Conservation (phyloP, 2,888 invertebrate species). For the Caenorhabditis sp. region DNA sequence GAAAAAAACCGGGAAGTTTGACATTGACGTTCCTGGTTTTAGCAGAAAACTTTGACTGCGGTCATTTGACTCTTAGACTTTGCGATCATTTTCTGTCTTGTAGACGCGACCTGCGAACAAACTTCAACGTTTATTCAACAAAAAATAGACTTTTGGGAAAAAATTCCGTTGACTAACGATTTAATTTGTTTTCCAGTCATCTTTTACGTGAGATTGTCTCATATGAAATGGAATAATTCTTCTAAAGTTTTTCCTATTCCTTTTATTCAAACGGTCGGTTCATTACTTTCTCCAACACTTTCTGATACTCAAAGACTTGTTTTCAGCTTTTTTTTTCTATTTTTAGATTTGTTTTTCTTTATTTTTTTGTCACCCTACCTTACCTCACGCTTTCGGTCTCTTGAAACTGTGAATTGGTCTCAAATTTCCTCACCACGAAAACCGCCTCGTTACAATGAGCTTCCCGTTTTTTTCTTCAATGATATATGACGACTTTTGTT, state of each 20-base stretch:
- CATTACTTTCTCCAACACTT: too few relatives aligned
- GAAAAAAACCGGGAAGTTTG: background rate
- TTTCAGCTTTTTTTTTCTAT: slow-evolving; percentile 17
- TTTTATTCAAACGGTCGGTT: too few relatives aligned
- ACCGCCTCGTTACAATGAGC: slow-evolving; percentile 12
- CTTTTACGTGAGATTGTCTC: too few relatives aligned
- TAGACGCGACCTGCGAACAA: too few relatives aligned
- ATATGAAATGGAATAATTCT: too few relatives aligned
- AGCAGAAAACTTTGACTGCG: background rate
- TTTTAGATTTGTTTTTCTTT: slow-evolving; percentile 11
- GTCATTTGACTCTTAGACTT: background rate
- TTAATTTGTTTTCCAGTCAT: too few relatives aligned
- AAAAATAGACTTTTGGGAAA: too few relatives aligned
- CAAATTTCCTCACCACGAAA: slow-evolving; percentile 44
- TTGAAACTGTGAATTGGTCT: slow-evolving; percentile 52
- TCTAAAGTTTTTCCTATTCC: too few relatives aligned
- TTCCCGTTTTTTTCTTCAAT: background rate
- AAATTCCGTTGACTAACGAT: too few relatives aligned
- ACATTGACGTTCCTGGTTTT: background rate
- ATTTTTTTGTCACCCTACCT: slow-evolving; percentile 11
- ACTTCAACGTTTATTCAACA: too few relatives aligned
- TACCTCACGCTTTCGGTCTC: slow-evolving; percentile 13
- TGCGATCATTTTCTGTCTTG: background rate
- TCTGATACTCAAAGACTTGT: too few relatives aligned
- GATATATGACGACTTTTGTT: slow-evolving; percentile 22